Conservation (phyloP, 1,140 invertebrate species). For the Brachionus sp. region DNA sequence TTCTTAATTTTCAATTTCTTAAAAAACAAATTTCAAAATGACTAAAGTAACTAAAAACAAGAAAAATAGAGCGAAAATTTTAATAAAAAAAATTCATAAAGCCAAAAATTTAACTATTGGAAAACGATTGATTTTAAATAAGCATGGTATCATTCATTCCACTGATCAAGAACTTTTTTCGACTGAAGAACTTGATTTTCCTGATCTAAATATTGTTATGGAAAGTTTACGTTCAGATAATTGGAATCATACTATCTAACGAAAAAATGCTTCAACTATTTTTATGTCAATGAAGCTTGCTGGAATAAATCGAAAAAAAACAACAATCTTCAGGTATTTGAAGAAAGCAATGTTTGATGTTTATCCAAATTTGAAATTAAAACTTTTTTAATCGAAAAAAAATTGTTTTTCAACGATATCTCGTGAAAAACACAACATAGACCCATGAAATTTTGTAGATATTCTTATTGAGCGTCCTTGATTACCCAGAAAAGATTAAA, state of each 20-base stretch:
- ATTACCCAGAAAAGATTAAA: no score
- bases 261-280: neutral
- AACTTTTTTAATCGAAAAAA: neutral
- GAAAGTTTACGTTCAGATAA: neutral
- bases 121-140: neutral
- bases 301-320: neutral
- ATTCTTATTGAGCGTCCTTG: no score
- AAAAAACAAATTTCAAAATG: no score
- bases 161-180: neutral
- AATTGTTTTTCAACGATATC: no score
- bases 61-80: neutral
- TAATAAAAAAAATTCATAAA: neutral
- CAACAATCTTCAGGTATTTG: neutral
- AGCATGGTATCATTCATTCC: neutral
- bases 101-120: neutral
- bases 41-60: neutral
- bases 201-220: neutral
- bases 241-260: neutral
- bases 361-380: neutral
- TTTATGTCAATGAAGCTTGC: neutral
- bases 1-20: no score
- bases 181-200: neutral
- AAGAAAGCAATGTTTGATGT: neutral
- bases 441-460: no score
- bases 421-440: no score